Evolutionary conservation across 2,113 vertebrate genomes (phyloP).

Genomic region (Nothoprocta perdicaria): DNA sequence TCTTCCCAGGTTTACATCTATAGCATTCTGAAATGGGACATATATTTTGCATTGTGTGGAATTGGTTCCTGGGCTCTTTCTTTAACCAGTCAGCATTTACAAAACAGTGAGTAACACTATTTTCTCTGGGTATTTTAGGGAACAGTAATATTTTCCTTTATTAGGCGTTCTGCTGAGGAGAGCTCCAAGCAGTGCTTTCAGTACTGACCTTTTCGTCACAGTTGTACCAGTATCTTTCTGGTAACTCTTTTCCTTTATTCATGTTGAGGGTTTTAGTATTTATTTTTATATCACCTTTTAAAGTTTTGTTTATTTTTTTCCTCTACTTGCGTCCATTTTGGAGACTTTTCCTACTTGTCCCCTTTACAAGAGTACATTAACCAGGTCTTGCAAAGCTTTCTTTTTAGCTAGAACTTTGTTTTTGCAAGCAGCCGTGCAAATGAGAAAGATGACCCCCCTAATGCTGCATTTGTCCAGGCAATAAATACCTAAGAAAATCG

Average conservation of each 20-base stretch:
- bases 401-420: background rate
- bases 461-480: background rate
- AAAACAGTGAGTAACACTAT: background rate
- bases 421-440: background rate
- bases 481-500: background rate
- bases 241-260: background rate
- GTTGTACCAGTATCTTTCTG: background rate
- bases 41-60: background rate
- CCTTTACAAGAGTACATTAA: background rate
- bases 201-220: background rate
- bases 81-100: background rate
- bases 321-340: background rate
- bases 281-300: background rate
- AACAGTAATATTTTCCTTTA: background rate
- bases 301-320: accelerated
- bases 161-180: background rate
- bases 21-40: background rate
- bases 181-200: background rate
- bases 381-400: background rate
- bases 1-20: background rate
- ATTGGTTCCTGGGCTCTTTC: background rate
- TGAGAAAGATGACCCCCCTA: background rate
- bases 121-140: background rate
- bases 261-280: background rate
- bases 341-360: background rate